These are phyloP conservation scores for Euura lappo DNA, from an alignment of 1,140 invertebrate species.

Conservation along the genomic window DNA sequence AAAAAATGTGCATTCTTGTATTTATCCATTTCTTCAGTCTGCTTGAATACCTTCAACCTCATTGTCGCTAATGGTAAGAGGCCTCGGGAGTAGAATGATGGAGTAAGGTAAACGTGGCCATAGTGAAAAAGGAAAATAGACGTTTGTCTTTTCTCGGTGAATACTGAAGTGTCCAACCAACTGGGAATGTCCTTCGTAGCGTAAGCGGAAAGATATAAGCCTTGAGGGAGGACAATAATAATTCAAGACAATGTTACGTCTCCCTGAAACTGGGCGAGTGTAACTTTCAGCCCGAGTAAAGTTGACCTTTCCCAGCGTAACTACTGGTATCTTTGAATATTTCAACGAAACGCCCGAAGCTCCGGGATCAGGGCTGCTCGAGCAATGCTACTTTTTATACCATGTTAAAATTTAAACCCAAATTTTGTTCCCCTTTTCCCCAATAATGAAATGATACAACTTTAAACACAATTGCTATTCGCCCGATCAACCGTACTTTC, in stretches of 20 bases:
- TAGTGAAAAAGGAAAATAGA: background rate
- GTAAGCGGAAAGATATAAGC: slow-evolving; percentile 1
- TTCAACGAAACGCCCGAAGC: background rate
- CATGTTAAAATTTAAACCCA: too few species aligned
- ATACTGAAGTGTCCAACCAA: background rate
- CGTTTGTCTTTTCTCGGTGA: background rate
- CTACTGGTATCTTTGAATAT: background rate
- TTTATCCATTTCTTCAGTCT: too few species aligned
- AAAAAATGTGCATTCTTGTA: too few species aligned
- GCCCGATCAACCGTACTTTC: too few species aligned
- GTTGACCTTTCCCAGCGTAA: background rate
- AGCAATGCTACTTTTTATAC: too few species aligned
- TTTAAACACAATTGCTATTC: too few species aligned
- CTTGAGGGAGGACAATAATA: background rate
- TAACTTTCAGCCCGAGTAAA: background rate
- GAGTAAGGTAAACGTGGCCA: background rate
- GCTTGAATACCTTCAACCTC: too few species aligned
- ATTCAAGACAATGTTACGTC: background rate
- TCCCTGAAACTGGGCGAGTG: background rate
- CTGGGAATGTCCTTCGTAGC: background rate
- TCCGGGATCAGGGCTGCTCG: background rate
- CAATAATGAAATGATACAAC: too few species aligned
- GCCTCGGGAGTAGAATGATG: too few species aligned
- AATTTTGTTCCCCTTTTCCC: too few species aligned
- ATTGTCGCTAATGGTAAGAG: too few species aligned